Evolutionary conservation across 1,140 invertebrate genomes (phyloP), one percentile per base, ranked within the genome.

Genomic region (Nasonia longicornis): DNA sequence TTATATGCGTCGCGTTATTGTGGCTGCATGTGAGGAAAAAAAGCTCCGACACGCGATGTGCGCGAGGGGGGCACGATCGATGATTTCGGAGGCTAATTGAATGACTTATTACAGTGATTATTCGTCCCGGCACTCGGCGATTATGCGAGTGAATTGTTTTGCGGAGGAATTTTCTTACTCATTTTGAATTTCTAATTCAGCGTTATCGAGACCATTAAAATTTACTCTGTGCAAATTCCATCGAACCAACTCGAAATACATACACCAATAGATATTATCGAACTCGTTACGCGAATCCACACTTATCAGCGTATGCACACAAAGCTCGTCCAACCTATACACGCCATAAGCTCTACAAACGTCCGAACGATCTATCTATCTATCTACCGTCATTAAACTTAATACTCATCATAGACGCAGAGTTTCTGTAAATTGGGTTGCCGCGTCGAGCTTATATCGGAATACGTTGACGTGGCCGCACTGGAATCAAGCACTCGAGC

Each of bases 401-500:
- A 45, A 71, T 42, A 71, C 70, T 22, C 16, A 35, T 71, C 29
- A 14, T 14, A 14, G 2, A 3, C 14, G 16, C 29, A 20, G 58
- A 11, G 2, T 45, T 1, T 8, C 31, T 42, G n/a, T 64, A 72
- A 79, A 72, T 72, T 38, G 35, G 69, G 52, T 79, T 52, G 77
- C 31, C 16, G 52, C 3, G 20, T 58, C 52, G 2, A 6, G 20
- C 52, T 1, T 48, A 16, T 48, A 12, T 0, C 42, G 11, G n/a
- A 58, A n/a, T 26, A 1, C 0, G 38, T 70, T 58, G 66, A 72
- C 48, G 48, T 79, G 69, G 22, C 42, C 12, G 3, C 48, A 12
- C 14, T 8, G 2, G n/a, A 74, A 31, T 79, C 14, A 70, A 79
- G 72, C 58, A 64, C 64, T 22, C 69, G 64, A 79, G n/a, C 45